A percentile compares a stretch with the other conserved stretches of the same genome.
These are phyloP conservation scores for Sisyra nigra DNA, from an alignment of 2,888 invertebrate species.

Conservation along the genomic window DNA sequence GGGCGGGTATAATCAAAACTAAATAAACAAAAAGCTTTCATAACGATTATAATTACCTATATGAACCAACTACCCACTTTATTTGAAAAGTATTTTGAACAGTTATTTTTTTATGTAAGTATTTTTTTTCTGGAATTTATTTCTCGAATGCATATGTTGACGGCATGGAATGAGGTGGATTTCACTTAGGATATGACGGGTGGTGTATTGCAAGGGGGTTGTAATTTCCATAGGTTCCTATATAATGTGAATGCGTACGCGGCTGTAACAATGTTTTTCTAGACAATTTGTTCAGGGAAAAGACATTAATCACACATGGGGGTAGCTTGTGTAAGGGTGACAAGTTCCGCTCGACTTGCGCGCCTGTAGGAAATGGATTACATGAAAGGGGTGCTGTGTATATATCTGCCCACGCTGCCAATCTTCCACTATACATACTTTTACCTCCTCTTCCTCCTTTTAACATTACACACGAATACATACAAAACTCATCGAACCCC, in stretches of 20 bases:
- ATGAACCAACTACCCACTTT: no score
- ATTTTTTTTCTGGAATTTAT: no score
- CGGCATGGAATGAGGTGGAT: no score
- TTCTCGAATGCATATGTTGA: no score
- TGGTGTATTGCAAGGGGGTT: conserved; percentile 6
- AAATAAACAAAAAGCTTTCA: no score
- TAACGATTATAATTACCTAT: no score
- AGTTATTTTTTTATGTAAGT: no score
- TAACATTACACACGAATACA: neutral
- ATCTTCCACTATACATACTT: no score
- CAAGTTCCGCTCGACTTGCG: conserved; percentile 7
- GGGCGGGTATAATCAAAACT: no score
- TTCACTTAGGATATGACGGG: conserved; percentile 19
- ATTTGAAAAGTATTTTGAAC: no score
- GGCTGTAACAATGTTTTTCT: conserved; percentile 31
- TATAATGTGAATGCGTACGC: conserved; percentile 14
- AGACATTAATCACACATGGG: conserved; percentile 27
- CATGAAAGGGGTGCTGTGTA: conserved; percentile 9
- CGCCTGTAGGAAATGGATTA: conserved; percentile 10
- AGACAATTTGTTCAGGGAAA: conserved; percentile 31
- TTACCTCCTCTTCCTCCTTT: neutral
- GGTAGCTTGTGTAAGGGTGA: conserved; percentile 4
- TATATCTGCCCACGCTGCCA: neutral
- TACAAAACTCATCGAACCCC: no score
- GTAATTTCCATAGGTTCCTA: conserved; percentile 10